Base-by-base conservation (phyloP, 2,797 vertebrate genomes). In the Fringilla coelebs region DNA sequence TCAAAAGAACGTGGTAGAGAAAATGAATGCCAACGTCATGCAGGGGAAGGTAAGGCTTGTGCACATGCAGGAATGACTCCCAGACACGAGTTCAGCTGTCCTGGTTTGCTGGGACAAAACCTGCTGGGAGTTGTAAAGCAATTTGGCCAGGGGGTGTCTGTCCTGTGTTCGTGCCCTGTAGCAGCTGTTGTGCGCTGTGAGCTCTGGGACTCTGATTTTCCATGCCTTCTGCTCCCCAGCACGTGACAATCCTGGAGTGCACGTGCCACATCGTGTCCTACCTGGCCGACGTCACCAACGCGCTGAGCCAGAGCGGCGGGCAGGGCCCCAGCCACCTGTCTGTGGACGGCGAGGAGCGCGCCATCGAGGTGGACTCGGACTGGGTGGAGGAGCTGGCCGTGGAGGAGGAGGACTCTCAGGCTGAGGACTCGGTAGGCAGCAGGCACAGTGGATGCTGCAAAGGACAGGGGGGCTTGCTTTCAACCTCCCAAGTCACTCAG, bases 311-410 rank as follows among this genome's bases (percentile, higher is more conserved):
- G 98, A 98, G 97, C 93, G 97, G 98, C 4, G 99, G 99, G 67
- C 99, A 99, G 93, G 99, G 99, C 46, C 98, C 98, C 28, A 98
- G 98, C 49, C 98, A 99, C 22, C 97, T 99, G 9, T 98, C 99
- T 0, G 98, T 99, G 93, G 99, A 99, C 9, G 99, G 99, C 25
- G 99, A 99, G 90, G 99, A 99, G 88, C 98, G 99, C 52, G 99
- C 98, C 9, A 99, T 99, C 83, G 99, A 99, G 89, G 99, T 99
- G 90, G 99, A 99, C 97, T 99, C 99, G 0, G 99, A 99, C 96
- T 99, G 99, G 99, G 99, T 99, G 75, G 99, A 99, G 76, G 99
- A 99, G 89, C 96, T 99, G 93, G 99, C 99, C 0, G 99, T 99
- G 55, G 99, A 99, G 93, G 99, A 99, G 68, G 99, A 99, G 67